phyloP scores from a whole-genome alignment of 2,113 vertebrate genomes.

The Ranitomeya variabilis region DNA sequence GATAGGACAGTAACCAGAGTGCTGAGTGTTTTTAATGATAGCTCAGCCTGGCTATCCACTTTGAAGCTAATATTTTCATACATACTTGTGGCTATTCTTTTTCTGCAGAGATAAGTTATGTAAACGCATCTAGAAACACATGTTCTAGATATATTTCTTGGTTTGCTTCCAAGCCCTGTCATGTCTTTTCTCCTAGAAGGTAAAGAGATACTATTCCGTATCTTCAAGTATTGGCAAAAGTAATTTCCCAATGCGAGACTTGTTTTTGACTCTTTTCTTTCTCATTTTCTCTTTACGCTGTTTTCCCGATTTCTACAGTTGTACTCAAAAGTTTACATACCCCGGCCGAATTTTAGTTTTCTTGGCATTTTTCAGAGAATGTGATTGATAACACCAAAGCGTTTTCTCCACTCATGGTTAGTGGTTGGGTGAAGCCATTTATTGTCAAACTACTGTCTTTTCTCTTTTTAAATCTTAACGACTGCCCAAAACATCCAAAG shows the following conservation, averaged over 20 bases:
- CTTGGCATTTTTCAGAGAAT: too few species aligned
- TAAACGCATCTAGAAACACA: slow-evolving; percentile 11
- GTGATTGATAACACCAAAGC: too few species aligned
- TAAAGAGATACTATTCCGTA: background rate
- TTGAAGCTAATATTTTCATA: background rate
- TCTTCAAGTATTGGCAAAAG: background rate
- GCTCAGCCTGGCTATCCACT: background rate
- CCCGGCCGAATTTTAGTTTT: too few species aligned
- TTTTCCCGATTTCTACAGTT: background rate
- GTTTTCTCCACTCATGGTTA: too few species aligned
- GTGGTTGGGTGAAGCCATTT: too few species aligned
- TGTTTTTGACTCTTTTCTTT: background rate
- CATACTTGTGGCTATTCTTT: slow-evolving; percentile 10
- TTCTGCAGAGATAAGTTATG: background rate
- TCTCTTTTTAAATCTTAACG: too few species aligned
- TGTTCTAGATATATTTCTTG: background rate
- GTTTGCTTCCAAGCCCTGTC: background rate
- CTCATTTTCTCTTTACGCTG: background rate
- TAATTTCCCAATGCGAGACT: background rate
- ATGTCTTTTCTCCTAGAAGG: background rate
- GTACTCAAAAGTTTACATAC: too few species aligned
- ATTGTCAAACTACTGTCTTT: too few species aligned
- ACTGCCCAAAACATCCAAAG: too few species aligned
- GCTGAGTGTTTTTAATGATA: background rate
- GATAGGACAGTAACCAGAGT: background rate